Base-by-base conservation (phyloP, 2,113 vertebrate genomes). In the Isichthys henryi region DNA sequence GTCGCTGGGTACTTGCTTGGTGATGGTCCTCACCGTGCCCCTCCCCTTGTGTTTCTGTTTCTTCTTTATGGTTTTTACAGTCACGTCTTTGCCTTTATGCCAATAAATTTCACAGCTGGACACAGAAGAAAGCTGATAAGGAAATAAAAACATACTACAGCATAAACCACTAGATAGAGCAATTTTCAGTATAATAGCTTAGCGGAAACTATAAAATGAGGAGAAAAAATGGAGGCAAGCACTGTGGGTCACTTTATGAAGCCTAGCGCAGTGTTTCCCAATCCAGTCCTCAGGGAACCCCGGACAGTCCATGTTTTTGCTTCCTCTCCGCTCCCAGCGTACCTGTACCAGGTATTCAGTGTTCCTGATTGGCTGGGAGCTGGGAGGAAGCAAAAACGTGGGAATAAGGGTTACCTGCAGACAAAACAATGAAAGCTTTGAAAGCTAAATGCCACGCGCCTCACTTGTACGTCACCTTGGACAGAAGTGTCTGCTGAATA, bases 11-110 rank as follows among this genome's bases (percentile, higher is more conserved):
- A 99, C 97, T 93, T 98, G 97, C 91, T 99, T 99, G 84, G 97
- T 98, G 92, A 99, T 96, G 0, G 98, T 99, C 84, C 98, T 95
- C 48, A 99, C 97, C 0, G 98, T 99, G 92, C 98, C 98, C 48
- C 98, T 96, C 3, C 98, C 98, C 97, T 98, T 99, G 92, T 99
- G 98, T 88, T 99, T 99, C 95, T 99, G 98, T 86, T 99, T 99
- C 92, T 99, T 99, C 96, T 98, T 99, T 92, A 99, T 97, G 66
- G 95, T 97, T 96, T 98, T 99, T 90, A 99, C 96, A 0, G 98
- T 99, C 58, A 99, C 97, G n/a, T 99, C 98, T 90, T 98, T 99
- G 53, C 98, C 98, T 92, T 98, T 99, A 91, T 98, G 97, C 98
- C 98, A 99, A 93, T 99, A 97, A 91, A 99, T 98, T 62, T 96